Evolutionary conservation across 2,113 vertebrate genomes (phyloP), one percentile per base, ranked within the genome.

Genomic region (Caranx ignobilis): DNA sequence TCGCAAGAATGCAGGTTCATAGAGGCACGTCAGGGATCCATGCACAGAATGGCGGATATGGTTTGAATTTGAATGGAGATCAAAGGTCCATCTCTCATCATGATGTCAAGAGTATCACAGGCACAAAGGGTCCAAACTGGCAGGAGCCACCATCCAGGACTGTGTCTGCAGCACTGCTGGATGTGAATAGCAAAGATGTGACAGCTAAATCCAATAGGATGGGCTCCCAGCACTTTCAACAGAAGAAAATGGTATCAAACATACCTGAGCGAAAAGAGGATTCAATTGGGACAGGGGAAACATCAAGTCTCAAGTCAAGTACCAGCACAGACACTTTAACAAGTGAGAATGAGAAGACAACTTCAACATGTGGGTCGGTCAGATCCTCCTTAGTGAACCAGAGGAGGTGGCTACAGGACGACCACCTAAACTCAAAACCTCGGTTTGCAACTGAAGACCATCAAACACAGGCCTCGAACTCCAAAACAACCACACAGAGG

Each of bases 221-320:
- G 15, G 89, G 74, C 48, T 96, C 97, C 0, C 96, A 95, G 2
- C 95, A 77, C 75, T 96, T 97, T 87, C 83, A 96, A 37, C 96
- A 97, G 90, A 97, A 94, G 71, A 97, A 97, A 88, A 87, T 98
- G 15, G 95, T 98, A 39, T 93, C 98, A 65, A 97, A 96, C 81
- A 95, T 97, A 65, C 92, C 95, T 59, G 96, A 97, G 43, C 98
- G 96, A 90, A 97, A 95, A 73, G 96, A 97, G 47, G 91, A 59
- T 71, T 91, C 94, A n/a, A 83, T 94, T 1, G 95, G 93, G 93
- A 94, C 81, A 65, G 94, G 94, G 80, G 92, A 92, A 12, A 88
- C 95, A 9, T 85, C 89, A 11, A 97, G 95, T 85, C 91, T 96
- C 21, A 95, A 90, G 69, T 96, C 96, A 82, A 91, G 86, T 21